A percentile compares a stretch with the other conserved stretches of the same genome.
phyloP scores from a whole-genome alignment of 2,797 vertebrate species.

The Phylloscopus collybita region DNA sequence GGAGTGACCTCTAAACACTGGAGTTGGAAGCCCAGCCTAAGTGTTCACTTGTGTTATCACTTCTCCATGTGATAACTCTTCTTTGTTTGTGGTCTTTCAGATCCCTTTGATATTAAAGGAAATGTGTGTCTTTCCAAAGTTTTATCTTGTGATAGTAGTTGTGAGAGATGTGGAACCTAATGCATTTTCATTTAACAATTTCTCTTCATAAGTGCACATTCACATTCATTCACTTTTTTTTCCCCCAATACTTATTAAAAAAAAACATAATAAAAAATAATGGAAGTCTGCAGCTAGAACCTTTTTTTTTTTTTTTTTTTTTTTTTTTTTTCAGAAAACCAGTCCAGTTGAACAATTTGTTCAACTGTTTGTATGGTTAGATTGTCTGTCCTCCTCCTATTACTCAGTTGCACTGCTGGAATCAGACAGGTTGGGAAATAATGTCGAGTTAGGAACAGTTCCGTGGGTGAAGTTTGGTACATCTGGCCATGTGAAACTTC shows the following conservation, averaged over 20 bases:
- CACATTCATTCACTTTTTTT: not conserved
- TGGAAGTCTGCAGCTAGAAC: not conserved
- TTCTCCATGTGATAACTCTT: not conserved
- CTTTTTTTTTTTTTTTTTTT: not conserved
- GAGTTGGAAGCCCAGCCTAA: not conserved
- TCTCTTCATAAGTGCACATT: not conserved
- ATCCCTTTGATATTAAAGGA: not conserved
- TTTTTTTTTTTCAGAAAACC: not conserved
- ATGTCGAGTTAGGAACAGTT: not conserved
- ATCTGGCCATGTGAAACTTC: not conserved
- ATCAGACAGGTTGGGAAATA: not conserved
- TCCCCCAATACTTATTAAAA: not conserved
- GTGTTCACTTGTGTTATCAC: not conserved
- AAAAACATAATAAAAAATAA: not conserved
- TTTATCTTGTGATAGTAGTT: not conserved
- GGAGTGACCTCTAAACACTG: not conserved
- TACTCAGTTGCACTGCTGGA: not conserved
- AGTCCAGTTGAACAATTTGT: not conserved
- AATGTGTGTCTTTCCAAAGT: not conserved
- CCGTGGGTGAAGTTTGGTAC: not conserved
- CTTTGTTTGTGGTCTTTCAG: not conserved
- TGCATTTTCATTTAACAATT: not conserved
- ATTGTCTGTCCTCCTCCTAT: not conserved
- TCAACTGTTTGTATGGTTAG: not conserved
- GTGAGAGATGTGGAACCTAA: not conserved